Percentiles rank a stretch among this genome's conserved stretches.
Evolutionary conservation across 2,113 vertebrate genomes (phyloP).

Genomic region (Calyptommatus sinebrachiatus): DNA sequence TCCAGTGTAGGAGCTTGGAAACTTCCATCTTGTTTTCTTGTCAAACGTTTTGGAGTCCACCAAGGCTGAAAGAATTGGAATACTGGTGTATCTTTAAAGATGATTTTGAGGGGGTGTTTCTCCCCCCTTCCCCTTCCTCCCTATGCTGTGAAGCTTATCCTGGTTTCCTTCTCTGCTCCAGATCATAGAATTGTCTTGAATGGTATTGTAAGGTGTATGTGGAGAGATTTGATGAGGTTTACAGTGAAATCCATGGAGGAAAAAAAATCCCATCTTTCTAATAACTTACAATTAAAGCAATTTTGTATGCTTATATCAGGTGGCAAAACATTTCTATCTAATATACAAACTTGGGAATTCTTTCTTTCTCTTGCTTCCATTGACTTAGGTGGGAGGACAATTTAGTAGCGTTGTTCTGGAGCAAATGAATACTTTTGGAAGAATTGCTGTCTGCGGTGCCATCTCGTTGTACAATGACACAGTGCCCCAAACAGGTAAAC

Average conservation of each 20-base stretch:
- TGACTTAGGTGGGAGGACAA: conserved; percentile 81
- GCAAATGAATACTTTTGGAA: conserved; percentile 86
- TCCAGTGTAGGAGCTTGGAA: no score
- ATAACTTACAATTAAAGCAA: not conserved
- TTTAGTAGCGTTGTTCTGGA: conserved; percentile 74
- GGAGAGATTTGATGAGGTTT: not conserved
- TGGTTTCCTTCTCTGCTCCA: no score
- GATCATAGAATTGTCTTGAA: no score
- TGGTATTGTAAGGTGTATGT: no score
- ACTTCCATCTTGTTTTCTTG: no score
- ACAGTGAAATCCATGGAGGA: not conserved
- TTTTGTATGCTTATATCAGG: not conserved
- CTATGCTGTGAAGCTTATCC: no score
- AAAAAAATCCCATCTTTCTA: not conserved
- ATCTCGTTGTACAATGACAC: conserved; percentile 82
- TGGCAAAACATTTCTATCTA: not conserved
- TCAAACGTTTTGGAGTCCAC: no score
- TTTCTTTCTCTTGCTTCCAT: conserved; percentile 7
- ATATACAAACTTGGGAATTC: no score
- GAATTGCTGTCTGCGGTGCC: conserved; percentile 85
- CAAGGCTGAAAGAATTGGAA: no score
- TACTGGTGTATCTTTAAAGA: no score
- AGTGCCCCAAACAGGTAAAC: conserved; percentile 74
- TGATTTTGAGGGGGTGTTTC: no score
- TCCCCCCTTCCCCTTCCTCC: no score